Conservation (phyloP, 2,888 invertebrate genomes). For the Nysson spinosus region DNA sequence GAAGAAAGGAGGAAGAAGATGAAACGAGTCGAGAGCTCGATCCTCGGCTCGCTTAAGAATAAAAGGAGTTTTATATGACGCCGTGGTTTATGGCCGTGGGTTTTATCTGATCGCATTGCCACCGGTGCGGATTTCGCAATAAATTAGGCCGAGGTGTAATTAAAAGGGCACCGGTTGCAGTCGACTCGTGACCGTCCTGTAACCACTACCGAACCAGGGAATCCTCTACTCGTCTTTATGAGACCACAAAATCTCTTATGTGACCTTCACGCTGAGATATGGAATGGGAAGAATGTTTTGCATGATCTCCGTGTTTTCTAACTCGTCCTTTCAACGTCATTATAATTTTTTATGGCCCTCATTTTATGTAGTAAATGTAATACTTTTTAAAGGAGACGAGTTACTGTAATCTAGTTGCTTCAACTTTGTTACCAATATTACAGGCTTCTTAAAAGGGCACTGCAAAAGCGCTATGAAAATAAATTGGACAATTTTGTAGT, state of each 20-base stretch:
- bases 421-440: no score
- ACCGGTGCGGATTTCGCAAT: constrained; percentile 75
- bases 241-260: constrained; percentile 42
- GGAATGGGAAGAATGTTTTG: constrained; percentile 4
- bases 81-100: constrained; percentile 72
- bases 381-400: no score
- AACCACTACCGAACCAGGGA: constrained; percentile 55
- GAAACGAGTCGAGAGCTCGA: constrained; percentile 42
- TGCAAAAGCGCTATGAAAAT: no score
- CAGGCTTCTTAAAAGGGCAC: no score
- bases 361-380: no score
- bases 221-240: constrained; percentile 40
- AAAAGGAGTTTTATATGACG: constrained; percentile 73
- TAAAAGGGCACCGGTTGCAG: constrained; percentile 67
- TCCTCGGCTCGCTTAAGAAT: constrained; percentile 61
- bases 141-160: constrained; percentile 72
- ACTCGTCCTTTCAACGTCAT: no score
- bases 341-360: no score
- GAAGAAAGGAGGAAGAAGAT: constrained; percentile 6
- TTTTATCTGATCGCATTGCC: constrained; percentile 76
- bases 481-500: no score
- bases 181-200: constrained; percentile 54
- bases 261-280: constrained; percentile 45
- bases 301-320: no score
- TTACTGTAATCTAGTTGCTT: no score